A percentile compares a stretch with the other conserved stretches of the same genome.
These are phyloP conservation scores for Taenioides sp. DNA, from an alignment of 2,797 vertebrate genomes.

Conservation along the genomic window DNA sequence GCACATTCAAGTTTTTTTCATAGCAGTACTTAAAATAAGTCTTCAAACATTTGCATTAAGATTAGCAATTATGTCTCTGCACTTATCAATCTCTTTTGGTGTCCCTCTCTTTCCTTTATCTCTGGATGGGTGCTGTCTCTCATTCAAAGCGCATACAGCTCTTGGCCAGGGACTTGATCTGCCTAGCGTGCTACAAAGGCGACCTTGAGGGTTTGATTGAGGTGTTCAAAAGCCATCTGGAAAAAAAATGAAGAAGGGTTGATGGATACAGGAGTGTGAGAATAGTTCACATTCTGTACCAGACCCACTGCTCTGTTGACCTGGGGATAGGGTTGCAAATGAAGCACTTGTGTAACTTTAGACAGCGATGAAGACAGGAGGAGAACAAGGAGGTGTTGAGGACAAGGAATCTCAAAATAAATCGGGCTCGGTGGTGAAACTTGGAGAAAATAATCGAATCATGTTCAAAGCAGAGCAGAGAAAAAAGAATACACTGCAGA, in stretches of 20 bases:
- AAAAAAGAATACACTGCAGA: background rate
- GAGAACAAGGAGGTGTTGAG: slow-evolving; percentile 10
- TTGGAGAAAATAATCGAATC: background rate
- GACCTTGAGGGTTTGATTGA: slow-evolving; percentile 79
- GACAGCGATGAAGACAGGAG: slow-evolving; percentile 30
- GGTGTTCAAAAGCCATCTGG: slow-evolving; percentile 72
- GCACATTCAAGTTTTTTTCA: background rate
- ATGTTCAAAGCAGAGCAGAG: background rate
- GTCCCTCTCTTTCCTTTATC: slow-evolving; percentile 53
- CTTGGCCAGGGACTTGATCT: slow-evolving; percentile 66
- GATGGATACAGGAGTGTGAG: slow-evolving; percentile 69
- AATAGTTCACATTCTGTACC: slow-evolving; percentile 71
- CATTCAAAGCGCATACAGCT: slow-evolving; percentile 69
- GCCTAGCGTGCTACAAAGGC: slow-evolving; percentile 68
- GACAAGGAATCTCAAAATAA: slow-evolving; percentile 11
- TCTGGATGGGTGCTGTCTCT: slow-evolving; percentile 59
- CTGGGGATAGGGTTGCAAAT: slow-evolving; percentile 71
- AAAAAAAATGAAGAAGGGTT: slow-evolving; percentile 43
- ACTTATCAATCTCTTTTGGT: slow-evolving; percentile 1
- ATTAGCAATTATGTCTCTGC: slow-evolving; percentile 11
- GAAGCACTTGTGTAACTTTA: slow-evolving; percentile 57
- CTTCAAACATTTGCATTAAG: background rate
- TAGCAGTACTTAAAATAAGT: background rate
- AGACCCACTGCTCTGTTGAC: slow-evolving; percentile 56
- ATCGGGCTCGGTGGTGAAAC: slow-evolving; percentile 22